Base-by-base conservation (phyloP, 2,888 invertebrate species). In the Cerceris rybyensis region DNA sequence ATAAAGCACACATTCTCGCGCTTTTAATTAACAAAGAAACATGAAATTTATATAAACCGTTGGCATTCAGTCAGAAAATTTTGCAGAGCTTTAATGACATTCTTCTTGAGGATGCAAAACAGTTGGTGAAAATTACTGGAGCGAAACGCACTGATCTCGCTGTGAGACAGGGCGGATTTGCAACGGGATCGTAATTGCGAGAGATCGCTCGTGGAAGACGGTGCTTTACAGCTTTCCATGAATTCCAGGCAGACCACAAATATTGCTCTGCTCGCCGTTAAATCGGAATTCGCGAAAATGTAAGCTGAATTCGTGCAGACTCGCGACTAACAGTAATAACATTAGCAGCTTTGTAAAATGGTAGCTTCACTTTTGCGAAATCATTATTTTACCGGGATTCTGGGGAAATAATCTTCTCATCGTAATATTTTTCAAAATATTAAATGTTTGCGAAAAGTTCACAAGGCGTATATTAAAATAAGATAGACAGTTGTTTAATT, bases 221-320 rank as follows among this genome's bases (percentile, higher is more conserved):
- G 64, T 28, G 42, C 60, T 80, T 72, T 49, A 71, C 78, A 75
- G 76, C 72, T 77, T 70, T 75, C 74, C 70, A 52, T 39, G 69
- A 77, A 77, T 83, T 83, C 82, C 83, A 54, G n/a, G 14, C 50
- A 67, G 58, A 75, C 82, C 82, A 52, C 82, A 74, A 77, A 81
- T 74, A 83, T 83, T 77, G 72, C 77, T 17, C 71, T 64, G 4
- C 70, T 14, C 63, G 14, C 17, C 52, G 28, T 39, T 9, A 64
- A 83, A 68, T 73, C 71, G 55, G 49, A 64, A 71, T 66, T 60
- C 14, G 17, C 58, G 70, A 70, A 74, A 74, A 65, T 74, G 58
- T 59, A 70, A 67, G 70, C 46, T 39, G 74, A 70, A 70, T 63
- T 74, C 70, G 70, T 43, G 70, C 61, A 42, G n/a, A 58, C 58